Evolutionary conservation across 2,888 invertebrate genomes (phyloP), one percentile per base, ranked within the genome.

Genomic region (Drepanosiphum platanoidis): DNA sequence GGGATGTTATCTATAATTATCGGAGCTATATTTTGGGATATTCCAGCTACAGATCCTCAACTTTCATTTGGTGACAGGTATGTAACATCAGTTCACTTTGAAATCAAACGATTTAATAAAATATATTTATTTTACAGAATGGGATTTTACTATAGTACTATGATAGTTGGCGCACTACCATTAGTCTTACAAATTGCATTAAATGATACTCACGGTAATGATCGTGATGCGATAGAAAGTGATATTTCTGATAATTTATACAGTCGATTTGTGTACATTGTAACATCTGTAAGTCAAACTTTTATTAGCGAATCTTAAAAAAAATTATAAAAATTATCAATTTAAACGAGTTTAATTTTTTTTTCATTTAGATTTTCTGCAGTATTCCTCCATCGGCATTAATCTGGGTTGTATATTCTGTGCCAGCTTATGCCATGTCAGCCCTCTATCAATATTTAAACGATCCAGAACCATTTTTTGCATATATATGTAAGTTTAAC

Each of bases 1-100:
- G 95, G 95, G 1, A 92, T 95, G 87, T 92, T 97, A 89, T 97
- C 97, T 4, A 92, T 97, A 81, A 91, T 95, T 87, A 92, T 95
- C 52, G 97, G 97, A 66, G 94, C 95, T 87, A 93, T 97, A 88
- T 97, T 95, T 90, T 97, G 96, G 96, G 96, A 97, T 89, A 92
- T 97, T 7, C 94, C 95, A 1, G 91, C 93, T 61, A 93, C 94
- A 5, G 95, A 95, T 89, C 91, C 93, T 3, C 93, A 95, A 90
- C 89, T 89, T 8, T 87, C 87, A 8, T 87, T 88, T 58, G 88
- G 88, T 46, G 89, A 89, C 75, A 88, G 88, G 88, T 88, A 86
- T 79, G 30, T 36, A 58, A 34, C 36, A 79, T 52, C 0, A 1
- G 13, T 80, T 11, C 27, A 52, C 0, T 30, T 58, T 18, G 18